A percentile compares a stretch with the other conserved stretches of the same genome.
Evolutionary conservation across 2,113 vertebrate species (phyloP).

Genomic region (Pelobates fuscus): DNA sequence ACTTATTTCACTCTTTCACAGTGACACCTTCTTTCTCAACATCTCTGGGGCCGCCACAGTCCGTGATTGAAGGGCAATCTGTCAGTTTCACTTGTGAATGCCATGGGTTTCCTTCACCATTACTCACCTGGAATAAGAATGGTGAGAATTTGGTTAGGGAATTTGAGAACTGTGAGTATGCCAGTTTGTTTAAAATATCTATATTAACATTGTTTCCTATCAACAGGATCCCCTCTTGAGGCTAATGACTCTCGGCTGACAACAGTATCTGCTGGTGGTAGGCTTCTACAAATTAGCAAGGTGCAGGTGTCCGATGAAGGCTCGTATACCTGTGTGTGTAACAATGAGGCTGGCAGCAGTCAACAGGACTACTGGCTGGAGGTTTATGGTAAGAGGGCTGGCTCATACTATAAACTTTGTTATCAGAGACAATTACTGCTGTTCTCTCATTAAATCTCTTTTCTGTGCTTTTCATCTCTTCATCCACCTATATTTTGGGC

Average conservation of each 20-base stretch:
- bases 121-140: slow-evolving; percentile 84
- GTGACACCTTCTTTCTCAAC: slow-evolving; percentile 63
- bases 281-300: slow-evolving; percentile 57
- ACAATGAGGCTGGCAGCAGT: slow-evolving; percentile 61
- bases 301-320: slow-evolving; percentile 57
- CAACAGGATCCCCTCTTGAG: slow-evolving; percentile 57
- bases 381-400: slow-evolving; percentile 59
- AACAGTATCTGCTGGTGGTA: slow-evolving; percentile 56
- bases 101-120: slow-evolving; percentile 78
- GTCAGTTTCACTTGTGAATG: slow-evolving; percentile 79
- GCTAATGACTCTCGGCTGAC: background rate
- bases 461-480: too few relatives aligned
- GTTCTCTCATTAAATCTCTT: too few relatives aligned
- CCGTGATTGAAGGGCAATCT: slow-evolving; percentile 57
- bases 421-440: too few relatives aligned
- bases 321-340: slow-evolving; percentile 63
- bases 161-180: too few relatives aligned
- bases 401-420: background rate
- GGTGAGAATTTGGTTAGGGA: slow-evolving; percentile 62
- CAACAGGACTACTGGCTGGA: slow-evolving; percentile 62
- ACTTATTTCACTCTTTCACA: slow-evolving; percentile 40
- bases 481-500: too few relatives aligned
- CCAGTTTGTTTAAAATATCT: too few relatives aligned
- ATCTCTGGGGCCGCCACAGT: background rate
- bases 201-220: slow-evolving; percentile 1